Percentiles rank a stretch among this genome's conserved stretches.
Conservation (phyloP, 2,888 invertebrate genomes). For the Carcina quercana region DNA sequence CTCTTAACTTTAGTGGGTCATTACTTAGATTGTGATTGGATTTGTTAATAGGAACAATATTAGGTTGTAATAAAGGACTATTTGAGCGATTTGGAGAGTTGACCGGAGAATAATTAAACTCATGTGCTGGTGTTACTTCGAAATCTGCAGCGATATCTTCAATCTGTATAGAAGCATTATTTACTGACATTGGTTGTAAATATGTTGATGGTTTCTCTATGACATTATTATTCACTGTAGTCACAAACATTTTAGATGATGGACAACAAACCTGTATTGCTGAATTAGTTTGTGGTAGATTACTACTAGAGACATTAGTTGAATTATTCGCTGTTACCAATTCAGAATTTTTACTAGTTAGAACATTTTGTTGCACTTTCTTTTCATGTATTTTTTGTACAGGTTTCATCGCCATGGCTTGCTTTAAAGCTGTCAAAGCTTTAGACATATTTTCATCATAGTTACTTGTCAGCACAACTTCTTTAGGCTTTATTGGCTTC, state of each 20-base stretch:
- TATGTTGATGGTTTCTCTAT: background rate
- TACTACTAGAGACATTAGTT: too few species aligned
- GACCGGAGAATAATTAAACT: slow-evolving; percentile 56
- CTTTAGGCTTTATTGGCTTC: slow-evolving; percentile 37
- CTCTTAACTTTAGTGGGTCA: slow-evolving; percentile 50
- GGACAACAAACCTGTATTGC: too few species aligned
- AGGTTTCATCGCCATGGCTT: slow-evolving; percentile 26
- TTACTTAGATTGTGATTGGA: too few species aligned
- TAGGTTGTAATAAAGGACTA: too few species aligned
- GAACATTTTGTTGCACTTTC: background rate
- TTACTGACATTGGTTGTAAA: slow-evolving; percentile 8
- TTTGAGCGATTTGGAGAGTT: slow-evolving; percentile 34
- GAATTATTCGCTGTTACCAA: too few species aligned
- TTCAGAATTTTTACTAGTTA: too few species aligned
- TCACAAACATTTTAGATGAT: too few species aligned
- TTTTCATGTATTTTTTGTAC: slow-evolving; percentile 7
- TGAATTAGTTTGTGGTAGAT: background rate
- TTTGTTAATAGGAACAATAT: too few species aligned
- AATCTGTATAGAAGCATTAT: slow-evolving; percentile 41
- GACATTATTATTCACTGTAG: background rate
- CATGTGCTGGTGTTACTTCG: slow-evolving; percentile 29
- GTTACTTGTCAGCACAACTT: slow-evolving; percentile 33
- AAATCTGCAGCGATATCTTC: slow-evolving; percentile 60
- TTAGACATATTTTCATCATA: slow-evolving; percentile 55
- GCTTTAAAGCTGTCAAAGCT: slow-evolving; percentile 45